Evolutionary conservation across 2,797 vertebrate species (phyloP).

Genomic region (Apogon talboti): DNA sequence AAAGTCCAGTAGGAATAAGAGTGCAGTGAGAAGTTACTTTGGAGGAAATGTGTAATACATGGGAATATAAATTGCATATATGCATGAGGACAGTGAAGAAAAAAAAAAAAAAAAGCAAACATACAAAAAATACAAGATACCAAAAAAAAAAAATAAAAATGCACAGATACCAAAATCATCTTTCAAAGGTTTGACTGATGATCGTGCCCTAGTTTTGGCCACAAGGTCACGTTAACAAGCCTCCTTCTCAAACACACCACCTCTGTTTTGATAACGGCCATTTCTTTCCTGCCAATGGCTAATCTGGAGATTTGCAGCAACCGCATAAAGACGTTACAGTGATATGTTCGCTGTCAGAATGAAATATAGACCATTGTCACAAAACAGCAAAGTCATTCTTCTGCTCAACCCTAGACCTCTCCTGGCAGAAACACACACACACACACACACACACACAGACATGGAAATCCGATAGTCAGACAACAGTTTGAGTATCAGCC

Average conservation of each 20-base stretch:
- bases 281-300: constrained; percentile 42
- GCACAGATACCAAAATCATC: not conserved
- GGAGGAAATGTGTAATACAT: not conserved
- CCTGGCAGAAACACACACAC: constrained; percentile 2
- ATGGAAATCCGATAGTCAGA: constrained; percentile 49
- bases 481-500: constrained; percentile 60
- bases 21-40: not conserved
- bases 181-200: constrained; percentile 30
- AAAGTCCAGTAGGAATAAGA: constrained; percentile 30
- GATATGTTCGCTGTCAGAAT: constrained; percentile 63
- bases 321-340: constrained; percentile 49
- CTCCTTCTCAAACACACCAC: constrained; percentile 30
- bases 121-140: not conserved
- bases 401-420: constrained; percentile 18
- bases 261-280: constrained; percentile 31
- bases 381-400: constrained; percentile 53
- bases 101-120: not conserved
- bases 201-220: constrained; percentile 28
- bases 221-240: constrained; percentile 46
- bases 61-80: not conserved
- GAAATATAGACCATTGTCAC: constrained; percentile 55
- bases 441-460: not conserved
- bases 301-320: constrained; percentile 60
- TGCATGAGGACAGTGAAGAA: not conserved
- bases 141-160: constrained; percentile 3